phyloP scores from a whole-genome alignment of 2,797 vertebrate species.

The Leontocebus nigricollis region DNA sequence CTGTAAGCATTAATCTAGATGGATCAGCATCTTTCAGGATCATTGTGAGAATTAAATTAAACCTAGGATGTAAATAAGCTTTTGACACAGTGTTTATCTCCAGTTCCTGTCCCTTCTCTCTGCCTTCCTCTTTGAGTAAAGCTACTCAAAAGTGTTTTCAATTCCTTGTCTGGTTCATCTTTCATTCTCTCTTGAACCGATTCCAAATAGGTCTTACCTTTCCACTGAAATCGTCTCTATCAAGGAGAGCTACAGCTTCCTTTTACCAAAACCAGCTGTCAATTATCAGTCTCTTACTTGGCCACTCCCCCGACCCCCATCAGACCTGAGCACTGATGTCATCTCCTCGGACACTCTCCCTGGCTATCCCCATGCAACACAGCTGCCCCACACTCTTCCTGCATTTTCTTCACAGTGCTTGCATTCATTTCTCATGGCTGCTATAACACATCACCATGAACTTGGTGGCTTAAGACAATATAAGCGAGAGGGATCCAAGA shows the following conservation, averaged over 20 bases:
- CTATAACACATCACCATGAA: not conserved
- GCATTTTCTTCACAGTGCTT: not conserved
- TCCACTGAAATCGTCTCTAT: not conserved
- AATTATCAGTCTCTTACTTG: not conserved
- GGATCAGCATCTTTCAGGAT: not conserved
- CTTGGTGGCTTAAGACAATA: not conserved
- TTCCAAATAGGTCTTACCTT: not conserved
- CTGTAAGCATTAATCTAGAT: not conserved
- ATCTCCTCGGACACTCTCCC: not conserved
- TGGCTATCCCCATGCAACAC: too few relatives aligned
- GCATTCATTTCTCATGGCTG: not conserved
- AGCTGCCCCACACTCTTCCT: not conserved
- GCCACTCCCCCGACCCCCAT: not conserved
- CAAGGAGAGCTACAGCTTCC: not conserved
- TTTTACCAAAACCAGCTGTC: not conserved
- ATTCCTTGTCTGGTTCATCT: not conserved
- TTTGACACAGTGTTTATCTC: not conserved
- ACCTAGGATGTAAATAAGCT: not conserved
- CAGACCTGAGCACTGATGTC: not conserved
- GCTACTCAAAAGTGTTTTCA: not conserved
- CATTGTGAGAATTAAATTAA: not conserved
- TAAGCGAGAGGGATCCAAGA: too few relatives aligned
- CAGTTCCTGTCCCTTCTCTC: not conserved
- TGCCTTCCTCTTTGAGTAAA: not conserved
- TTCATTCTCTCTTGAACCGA: not conserved